These are phyloP conservation scores for Pegoplata infirma DNA, from an alignment of 2,888 invertebrate species.

Conservation along the genomic window DNA sequence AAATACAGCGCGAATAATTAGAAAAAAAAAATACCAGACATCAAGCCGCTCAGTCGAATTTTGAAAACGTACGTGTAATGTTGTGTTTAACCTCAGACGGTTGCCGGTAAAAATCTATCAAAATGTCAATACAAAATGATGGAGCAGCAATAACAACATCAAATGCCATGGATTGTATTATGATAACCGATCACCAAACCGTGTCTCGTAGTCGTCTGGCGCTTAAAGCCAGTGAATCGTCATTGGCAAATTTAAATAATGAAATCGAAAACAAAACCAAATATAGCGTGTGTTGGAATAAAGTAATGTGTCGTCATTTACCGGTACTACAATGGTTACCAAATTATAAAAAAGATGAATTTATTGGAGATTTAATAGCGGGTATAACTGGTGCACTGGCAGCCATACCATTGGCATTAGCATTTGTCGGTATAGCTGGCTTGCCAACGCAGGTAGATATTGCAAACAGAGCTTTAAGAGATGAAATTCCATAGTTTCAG, in stretches of 20 bases:
- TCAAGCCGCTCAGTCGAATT: slow-evolving; percentile 32
- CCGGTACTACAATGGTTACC: slow-evolving; percentile 90
- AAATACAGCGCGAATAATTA: neutral
- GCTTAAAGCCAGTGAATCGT: slow-evolving; percentile 29
- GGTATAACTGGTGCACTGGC: slow-evolving; percentile 90
- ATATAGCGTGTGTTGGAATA: slow-evolving; percentile 69
- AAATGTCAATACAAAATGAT: slow-evolving; percentile 24
- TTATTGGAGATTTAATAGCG: slow-evolving; percentile 93
- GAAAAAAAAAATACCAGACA: slow-evolving; percentile 16
- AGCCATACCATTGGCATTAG: slow-evolving; percentile 87
- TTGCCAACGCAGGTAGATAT: slow-evolving; percentile 82
- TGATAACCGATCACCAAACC: slow-evolving; percentile 60
- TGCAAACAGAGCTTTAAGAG: neutral
- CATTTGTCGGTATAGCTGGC: slow-evolving; percentile 88
- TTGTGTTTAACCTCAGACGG: slow-evolving; percentile 19
- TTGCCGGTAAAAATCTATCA: slow-evolving; percentile 3
- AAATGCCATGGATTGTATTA: slow-evolving; percentile 49
- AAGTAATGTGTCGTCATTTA: slow-evolving; percentile 83
- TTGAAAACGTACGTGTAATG: slow-evolving; percentile 32
- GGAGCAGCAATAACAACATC: slow-evolving; percentile 3
- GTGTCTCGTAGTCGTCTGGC: slow-evolving; percentile 53
- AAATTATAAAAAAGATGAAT: slow-evolving; percentile 84
- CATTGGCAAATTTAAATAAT: slow-evolving; percentile 52
- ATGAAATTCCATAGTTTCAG: too few species aligned
- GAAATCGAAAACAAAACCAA: slow-evolving; percentile 56